A percentile compares a stretch with the other conserved stretches of the same genome.
phyloP scores from a whole-genome alignment of 2,888 invertebrate species.

The Liopterus haemorrhoidalis region DNA sequence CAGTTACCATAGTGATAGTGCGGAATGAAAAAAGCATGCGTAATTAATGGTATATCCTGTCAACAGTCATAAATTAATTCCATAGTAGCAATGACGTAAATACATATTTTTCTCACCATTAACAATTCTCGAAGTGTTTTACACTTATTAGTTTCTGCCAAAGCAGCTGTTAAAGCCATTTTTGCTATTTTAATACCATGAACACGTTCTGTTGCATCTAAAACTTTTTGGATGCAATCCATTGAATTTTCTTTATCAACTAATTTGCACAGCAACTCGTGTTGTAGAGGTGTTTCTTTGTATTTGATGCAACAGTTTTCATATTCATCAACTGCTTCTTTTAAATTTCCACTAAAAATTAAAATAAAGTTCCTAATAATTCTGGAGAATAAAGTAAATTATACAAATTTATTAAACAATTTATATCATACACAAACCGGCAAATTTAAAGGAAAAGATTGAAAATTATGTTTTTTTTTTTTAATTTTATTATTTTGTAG shows the following conservation, averaged over 20 bases:
- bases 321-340: constrained; percentile 54
- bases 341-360: constrained; percentile 45
- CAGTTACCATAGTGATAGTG: constrained; percentile 40
- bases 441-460: too few species aligned
- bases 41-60: constrained; percentile 33
- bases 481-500: too few species aligned
- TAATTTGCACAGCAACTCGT: constrained; percentile 52
- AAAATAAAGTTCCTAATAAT: too few species aligned
- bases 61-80: constrained; percentile 23
- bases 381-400: too few species aligned
- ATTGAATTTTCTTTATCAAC: constrained; percentile 41
- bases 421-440: too few species aligned
- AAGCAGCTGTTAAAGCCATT: constrained; percentile 48
- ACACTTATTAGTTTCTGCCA: constrained; percentile 52
- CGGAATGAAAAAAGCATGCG: constrained; percentile 32
- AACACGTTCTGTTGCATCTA: constrained; percentile 41
- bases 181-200: constrained; percentile 46
- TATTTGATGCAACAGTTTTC: constrained; percentile 48
- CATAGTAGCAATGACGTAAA: constrained; percentile 35
- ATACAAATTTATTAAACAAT: too few species aligned
- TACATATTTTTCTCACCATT: constrained; percentile 40
- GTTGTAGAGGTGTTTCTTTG: constrained; percentile 58
- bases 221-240: constrained; percentile 41
- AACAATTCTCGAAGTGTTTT: constrained; percentile 49
- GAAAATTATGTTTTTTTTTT: too few species aligned